phyloP scores from a whole-genome alignment of 2,888 invertebrate species.

The Deilephila elpenor region DNA sequence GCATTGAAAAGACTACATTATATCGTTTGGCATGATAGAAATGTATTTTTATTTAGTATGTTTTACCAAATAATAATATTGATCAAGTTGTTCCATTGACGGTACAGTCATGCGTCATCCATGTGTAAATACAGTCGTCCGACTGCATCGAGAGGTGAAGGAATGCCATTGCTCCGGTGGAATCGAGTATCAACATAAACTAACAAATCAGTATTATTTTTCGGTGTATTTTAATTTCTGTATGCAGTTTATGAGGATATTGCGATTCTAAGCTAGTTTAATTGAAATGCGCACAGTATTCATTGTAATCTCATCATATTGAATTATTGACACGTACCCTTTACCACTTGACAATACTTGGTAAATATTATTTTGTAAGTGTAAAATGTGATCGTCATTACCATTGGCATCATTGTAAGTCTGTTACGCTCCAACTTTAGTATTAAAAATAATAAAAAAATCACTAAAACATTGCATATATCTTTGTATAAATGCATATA shows the following conservation, averaged over 20 bases:
- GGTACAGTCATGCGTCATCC: slow-evolving; percentile 45
- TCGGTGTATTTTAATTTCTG: slow-evolving; percentile 43
- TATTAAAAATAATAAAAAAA: slow-evolving; percentile 68
- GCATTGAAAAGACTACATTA: slow-evolving; percentile 60
- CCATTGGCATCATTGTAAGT: slow-evolving; percentile 68
- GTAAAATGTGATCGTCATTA: slow-evolving; percentile 76
- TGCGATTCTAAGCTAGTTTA: slow-evolving; percentile 68
- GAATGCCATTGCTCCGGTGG: slow-evolving; percentile 50
- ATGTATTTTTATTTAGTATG: slow-evolving; percentile 9
- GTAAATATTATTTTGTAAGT: slow-evolving; percentile 82
- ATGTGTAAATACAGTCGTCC: slow-evolving; percentile 41
- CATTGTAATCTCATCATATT: slow-evolving; percentile 63
- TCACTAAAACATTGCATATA: slow-evolving; percentile 83
- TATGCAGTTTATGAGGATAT: slow-evolving; percentile 64
- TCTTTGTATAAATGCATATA: slow-evolving; percentile 85
- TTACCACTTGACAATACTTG: slow-evolving; percentile 84
- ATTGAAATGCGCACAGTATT: slow-evolving; percentile 78
- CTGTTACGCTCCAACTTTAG: slow-evolving; percentile 83
- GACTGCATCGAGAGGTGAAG: slow-evolving; percentile 35
- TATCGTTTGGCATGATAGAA: slow-evolving; percentile 17
- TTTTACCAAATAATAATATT: slow-evolving; percentile 34
- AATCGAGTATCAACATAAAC: slow-evolving; percentile 70
- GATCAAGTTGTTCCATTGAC: slow-evolving; percentile 48
- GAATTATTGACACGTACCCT: slow-evolving; percentile 61
- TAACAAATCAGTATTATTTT: slow-evolving; percentile 67